Percentiles rank a stretch among this genome's conserved stretches.
Conservation (phyloP, 2,888 invertebrate genomes). For the Sminthurides aquaticus region DNA sequence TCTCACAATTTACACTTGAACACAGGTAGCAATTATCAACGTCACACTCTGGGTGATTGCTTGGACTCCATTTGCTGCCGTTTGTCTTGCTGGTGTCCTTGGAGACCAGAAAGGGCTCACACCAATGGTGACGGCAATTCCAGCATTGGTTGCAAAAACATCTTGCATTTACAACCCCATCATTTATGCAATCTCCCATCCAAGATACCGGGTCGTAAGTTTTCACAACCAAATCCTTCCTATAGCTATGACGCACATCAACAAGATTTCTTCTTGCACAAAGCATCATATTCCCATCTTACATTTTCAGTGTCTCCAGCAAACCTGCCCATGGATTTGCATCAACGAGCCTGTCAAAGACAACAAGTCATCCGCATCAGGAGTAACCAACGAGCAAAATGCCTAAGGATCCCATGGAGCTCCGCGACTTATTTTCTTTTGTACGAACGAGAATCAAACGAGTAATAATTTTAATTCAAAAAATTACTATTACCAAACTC, state of each 20-base stretch:
- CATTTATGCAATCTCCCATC: constrained; percentile 82
- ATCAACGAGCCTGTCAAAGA: constrained; percentile 49
- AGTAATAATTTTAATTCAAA: too few relatives aligned
- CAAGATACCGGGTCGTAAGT: constrained; percentile 57
- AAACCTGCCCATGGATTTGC: constrained; percentile 66
- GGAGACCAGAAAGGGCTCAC: constrained; percentile 66
- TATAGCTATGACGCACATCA: too few relatives aligned
- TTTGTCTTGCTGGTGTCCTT: constrained; percentile 67
- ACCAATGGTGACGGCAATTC: constrained; percentile 78
- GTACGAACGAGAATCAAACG: constrained; percentile 2
- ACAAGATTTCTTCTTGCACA: too few relatives aligned
- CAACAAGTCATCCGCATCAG: constrained; percentile 30
- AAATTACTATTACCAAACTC: too few relatives aligned
- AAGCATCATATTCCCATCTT: too few relatives aligned
- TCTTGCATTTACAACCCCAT: constrained; percentile 85
- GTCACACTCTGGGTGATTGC: constrained; percentile 85
- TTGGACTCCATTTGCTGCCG: constrained; percentile 82
- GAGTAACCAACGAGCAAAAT: constrained; percentile 28
- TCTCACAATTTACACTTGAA: neutral
- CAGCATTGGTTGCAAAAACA: constrained; percentile 84
- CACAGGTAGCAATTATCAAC: constrained; percentile 79
- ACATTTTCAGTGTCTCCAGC: constrained; percentile 53
- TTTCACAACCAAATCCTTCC: neutral
- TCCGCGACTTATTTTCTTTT: neutral
- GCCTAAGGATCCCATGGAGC: neutral